Conservation (phyloP, 1,140 invertebrate species). For the Calosoma granatense region DNA sequence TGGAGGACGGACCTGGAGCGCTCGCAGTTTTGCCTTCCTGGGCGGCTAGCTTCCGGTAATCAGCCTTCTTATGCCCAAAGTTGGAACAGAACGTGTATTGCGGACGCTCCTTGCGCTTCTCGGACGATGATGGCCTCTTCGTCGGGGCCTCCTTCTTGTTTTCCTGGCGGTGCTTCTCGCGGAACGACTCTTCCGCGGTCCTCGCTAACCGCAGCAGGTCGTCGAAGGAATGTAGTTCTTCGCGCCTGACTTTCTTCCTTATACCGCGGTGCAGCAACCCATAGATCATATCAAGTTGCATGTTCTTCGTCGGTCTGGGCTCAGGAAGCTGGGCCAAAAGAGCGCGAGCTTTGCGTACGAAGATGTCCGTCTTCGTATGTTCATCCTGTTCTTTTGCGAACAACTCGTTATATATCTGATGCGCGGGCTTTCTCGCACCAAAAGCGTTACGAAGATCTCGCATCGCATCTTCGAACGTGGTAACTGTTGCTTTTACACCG, state of each 20-base stretch:
- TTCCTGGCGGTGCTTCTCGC: not conserved
- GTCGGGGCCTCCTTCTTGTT: not conserved
- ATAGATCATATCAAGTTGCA: conserved; percentile 20
- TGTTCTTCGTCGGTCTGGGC: conserved; percentile 11
- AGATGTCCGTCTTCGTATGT: conserved; percentile 9
- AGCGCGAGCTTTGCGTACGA: conserved; percentile 14
- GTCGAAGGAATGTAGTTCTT: conserved; percentile 11
- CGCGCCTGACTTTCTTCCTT: conserved; percentile 14
- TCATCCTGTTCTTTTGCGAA: conserved; percentile 17
- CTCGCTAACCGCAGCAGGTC: conserved; percentile 9
- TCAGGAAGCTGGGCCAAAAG: conserved; percentile 16
- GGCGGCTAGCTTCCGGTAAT: conserved; percentile 10
- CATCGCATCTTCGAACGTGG: conserved; percentile 15
- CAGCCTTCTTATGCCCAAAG: conserved; percentile 6
- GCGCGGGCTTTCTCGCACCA: conserved; percentile 15
- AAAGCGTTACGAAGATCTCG: conserved; percentile 12
- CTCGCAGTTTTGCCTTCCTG: not conserved
- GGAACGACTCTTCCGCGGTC: not conserved
- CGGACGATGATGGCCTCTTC: not conserved
- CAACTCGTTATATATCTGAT: conserved; percentile 18
- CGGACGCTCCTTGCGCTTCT: not conserved
- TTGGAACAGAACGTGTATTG: conserved; percentile 3
- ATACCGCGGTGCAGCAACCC: conserved; percentile 16
- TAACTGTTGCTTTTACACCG: conserved; percentile 26
- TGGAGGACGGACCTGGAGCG: too few species aligned